A percentile compares a stretch with the other conserved stretches of the same genome.
Evolutionary conservation across 2,888 invertebrate species (phyloP).

Genomic region (Limnephilus auricula): DNA sequence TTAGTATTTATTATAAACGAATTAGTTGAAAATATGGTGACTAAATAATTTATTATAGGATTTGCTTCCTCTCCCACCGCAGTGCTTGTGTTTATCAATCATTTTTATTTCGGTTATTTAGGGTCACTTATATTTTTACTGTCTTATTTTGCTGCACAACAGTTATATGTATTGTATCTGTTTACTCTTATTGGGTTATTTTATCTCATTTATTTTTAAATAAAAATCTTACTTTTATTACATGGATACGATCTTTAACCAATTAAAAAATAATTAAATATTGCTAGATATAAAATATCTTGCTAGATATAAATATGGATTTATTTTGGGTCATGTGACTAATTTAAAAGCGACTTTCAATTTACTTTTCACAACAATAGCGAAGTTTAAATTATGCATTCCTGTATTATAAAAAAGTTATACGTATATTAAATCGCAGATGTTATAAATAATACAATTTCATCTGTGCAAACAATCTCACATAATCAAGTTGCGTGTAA

Average conservation of each 20-base stretch:
- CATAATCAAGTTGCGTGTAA: slow-evolving; percentile 26
- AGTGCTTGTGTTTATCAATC: too few species aligned
- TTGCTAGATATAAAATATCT: too few species aligned
- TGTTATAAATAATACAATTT: background rate
- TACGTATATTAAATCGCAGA: background rate
- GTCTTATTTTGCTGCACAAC: too few species aligned
- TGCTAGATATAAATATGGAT: background rate
- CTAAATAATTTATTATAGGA: background rate
- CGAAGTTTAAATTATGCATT: background rate
- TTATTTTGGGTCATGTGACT: background rate
- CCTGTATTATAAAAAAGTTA: background rate
- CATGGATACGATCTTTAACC: too few species aligned
- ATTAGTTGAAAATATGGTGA: background rate
- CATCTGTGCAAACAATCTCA: background rate
- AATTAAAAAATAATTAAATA: too few species aligned
- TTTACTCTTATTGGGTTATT: too few species aligned
- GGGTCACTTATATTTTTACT: too few species aligned
- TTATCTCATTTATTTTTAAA: too few species aligned
- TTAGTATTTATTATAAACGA: background rate
- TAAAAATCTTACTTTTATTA: too few species aligned
- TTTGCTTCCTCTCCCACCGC: background rate
- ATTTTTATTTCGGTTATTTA: too few species aligned
- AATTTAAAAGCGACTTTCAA: too few species aligned
- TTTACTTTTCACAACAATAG: background rate
- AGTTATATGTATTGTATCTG: too few species aligned